A percentile compares a stretch with the other conserved stretches of the same genome.
phyloP scores from a whole-genome alignment of 1,140 invertebrate species.

The Drosophila bipectinata region DNA sequence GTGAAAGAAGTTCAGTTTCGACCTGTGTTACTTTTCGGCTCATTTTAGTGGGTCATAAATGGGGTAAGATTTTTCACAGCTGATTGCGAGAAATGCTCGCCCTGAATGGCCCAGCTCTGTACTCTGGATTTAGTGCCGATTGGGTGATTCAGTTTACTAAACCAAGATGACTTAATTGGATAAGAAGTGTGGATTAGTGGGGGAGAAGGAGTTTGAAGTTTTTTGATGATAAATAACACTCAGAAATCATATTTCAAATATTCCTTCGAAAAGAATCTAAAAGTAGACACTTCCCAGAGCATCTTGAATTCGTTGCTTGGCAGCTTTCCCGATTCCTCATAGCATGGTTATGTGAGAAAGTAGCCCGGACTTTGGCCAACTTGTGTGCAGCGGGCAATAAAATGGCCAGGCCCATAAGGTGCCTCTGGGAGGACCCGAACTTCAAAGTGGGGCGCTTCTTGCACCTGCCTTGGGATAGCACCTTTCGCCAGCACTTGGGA shows the following conservation, averaged over 20 bases:
- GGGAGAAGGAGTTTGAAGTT: neutral
- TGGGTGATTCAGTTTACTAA: slow-evolving; percentile 19
- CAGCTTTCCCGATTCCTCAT: neutral
- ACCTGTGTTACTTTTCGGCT: slow-evolving; percentile 44
- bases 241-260: too few relatives aligned
- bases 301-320: slow-evolving; percentile 7
- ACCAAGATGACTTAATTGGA: slow-evolving; percentile 25
- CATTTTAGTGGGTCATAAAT: slow-evolving; percentile 79
- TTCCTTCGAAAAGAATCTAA: neutral
- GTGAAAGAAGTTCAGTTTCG: slow-evolving; percentile 53
- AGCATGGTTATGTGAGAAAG: slow-evolving; percentile 56
- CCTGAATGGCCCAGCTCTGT: slow-evolving; percentile 67
- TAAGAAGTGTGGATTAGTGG: neutral
- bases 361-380: slow-evolving; percentile 18
- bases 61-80: slow-evolving; percentile 79
- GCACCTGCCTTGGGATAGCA: slow-evolving; percentile 51
- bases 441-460: slow-evolving; percentile 27
- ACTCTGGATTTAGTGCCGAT: slow-evolving; percentile 20
- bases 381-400: slow-evolving; percentile 41
- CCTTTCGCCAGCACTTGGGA: neutral
- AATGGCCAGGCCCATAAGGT: slow-evolving; percentile 32
- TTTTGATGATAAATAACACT: neutral
- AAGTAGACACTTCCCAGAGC: slow-evolving; percentile 2
- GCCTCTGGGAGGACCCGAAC: slow-evolving; percentile 24
- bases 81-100: slow-evolving; percentile 73